Evolutionary conservation across 2,113 vertebrate genomes (phyloP).

Genomic region (Platichthys flesus): DNA sequence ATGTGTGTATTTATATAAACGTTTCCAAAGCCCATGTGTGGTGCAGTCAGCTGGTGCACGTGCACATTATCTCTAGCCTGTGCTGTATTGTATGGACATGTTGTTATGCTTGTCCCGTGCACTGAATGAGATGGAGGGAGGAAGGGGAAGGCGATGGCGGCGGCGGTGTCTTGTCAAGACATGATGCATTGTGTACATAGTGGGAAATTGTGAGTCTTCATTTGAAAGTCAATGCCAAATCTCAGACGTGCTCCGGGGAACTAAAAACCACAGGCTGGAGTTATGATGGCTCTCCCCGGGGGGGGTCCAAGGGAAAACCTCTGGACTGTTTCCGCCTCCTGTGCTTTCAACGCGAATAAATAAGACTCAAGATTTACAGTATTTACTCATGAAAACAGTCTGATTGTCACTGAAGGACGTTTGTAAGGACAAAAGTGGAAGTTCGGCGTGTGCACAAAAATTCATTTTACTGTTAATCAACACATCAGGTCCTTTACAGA

Average conservation of each 20-base stretch:
- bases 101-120: slow-evolving; percentile 24
- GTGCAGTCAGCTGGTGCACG: neutral
- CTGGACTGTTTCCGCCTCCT: slow-evolving; percentile 25
- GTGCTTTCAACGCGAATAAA: slow-evolving; percentile 32
- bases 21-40: neutral
- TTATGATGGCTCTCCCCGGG: slow-evolving; percentile 62
- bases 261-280: slow-evolving; percentile 66
- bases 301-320: slow-evolving; percentile 31
- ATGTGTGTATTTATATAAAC: too few species aligned
- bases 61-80: neutral
- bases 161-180: slow-evolving; percentile 59
- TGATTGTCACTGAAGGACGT: too few species aligned
- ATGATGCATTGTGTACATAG: slow-evolving; percentile 73
- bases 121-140: slow-evolving; percentile 43
- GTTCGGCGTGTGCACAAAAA: too few species aligned
- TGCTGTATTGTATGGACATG: slow-evolving; percentile 15
- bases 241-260: slow-evolving; percentile 60
- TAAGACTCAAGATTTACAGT: neutral
- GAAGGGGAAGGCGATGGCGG: neutral
- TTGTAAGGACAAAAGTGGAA: too few species aligned
- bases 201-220: slow-evolving; percentile 72
- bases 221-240: slow-evolving; percentile 81
- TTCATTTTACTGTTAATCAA: too few species aligned
- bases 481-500: too few species aligned
- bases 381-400: neutral